Evolutionary conservation across 2,797 vertebrate species (phyloP).

Genomic region (Falco concolor): DNA sequence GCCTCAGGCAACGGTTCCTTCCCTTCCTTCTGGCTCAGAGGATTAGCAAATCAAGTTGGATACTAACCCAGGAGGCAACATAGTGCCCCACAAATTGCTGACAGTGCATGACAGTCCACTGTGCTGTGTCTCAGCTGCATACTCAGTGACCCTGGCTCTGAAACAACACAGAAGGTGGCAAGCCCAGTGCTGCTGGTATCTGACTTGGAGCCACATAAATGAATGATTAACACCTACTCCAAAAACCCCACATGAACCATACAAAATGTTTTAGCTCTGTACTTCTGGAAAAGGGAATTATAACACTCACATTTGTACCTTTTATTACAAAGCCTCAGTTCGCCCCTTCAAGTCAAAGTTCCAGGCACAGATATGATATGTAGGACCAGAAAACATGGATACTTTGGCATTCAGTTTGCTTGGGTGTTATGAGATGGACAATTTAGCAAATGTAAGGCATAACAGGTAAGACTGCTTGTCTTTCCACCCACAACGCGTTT

Average conservation of each 20-base stretch:
- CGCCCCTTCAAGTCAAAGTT: not conserved
- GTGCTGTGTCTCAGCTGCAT: not conserved
- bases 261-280: not conserved
- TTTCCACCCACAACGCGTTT: not conserved
- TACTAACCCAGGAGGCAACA: not conserved
- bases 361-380: not conserved
- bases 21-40: not conserved
- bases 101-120: not conserved
- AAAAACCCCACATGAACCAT: not conserved
- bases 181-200: not conserved
- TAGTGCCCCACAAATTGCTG: not conserved
- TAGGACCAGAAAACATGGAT: not conserved
- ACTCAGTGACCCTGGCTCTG: not conserved
- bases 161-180: accelerated
- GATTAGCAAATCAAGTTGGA: not conserved
- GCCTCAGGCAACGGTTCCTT: not conserved
- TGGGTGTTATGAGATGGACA: not conserved
- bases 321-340: not conserved
- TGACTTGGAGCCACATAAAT: not conserved
- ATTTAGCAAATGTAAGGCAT: not conserved
- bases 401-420: not conserved
- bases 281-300: not conserved
- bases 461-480: not conserved
- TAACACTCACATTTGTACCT: not conserved
- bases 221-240: not conserved